phyloP scores from a whole-genome alignment of 2,888 invertebrate species.

The Erebia palarica region DNA sequence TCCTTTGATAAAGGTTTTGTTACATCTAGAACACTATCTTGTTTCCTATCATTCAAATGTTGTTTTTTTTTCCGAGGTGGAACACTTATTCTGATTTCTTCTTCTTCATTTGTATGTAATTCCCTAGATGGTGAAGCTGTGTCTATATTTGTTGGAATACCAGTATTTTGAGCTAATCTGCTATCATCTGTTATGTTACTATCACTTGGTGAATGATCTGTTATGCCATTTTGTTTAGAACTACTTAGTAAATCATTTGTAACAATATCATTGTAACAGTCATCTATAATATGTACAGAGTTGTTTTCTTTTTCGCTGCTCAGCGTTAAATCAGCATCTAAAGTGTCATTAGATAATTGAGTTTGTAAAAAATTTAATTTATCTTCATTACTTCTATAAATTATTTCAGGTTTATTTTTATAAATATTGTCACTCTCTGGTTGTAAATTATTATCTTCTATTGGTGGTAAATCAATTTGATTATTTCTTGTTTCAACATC shows the following conservation, averaged over 20 bases:
- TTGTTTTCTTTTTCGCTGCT: conserved; percentile 46
- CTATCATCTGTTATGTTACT: conserved; percentile 71
- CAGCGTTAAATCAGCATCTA: conserved; percentile 49
- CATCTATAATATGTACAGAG: conserved; percentile 44
- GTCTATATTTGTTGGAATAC: conserved; percentile 41
- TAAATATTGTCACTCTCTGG: conserved; percentile 50
- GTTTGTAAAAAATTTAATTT: conserved; percentile 76
- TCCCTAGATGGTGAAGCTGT: conserved; percentile 40
- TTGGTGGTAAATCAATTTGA: conserved; percentile 34
- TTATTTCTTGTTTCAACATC: conserved; percentile 38
- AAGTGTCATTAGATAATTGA: conserved; percentile 57
- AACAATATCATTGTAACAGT: conserved; percentile 3
- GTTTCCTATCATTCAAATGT: conserved; percentile 47
- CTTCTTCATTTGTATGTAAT: conserved; percentile 47
- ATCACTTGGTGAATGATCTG: conserved; percentile 47
- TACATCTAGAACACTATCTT: conserved; percentile 21
- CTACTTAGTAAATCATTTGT: conserved; percentile 17
- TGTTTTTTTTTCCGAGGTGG: conserved; percentile 74
- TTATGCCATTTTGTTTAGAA: conserved; percentile 25
- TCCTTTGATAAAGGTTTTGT: conserved; percentile 19
- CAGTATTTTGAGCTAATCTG: conserved; percentile 62
- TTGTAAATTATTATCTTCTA: conserved; percentile 38
- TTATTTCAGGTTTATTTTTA: conserved; percentile 55
- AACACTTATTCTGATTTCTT: conserved; percentile 64
- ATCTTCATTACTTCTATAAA: conserved; percentile 69